Base-by-base conservation (phyloP, 2,888 invertebrate species). In the Leucophenga maculata region DNA sequence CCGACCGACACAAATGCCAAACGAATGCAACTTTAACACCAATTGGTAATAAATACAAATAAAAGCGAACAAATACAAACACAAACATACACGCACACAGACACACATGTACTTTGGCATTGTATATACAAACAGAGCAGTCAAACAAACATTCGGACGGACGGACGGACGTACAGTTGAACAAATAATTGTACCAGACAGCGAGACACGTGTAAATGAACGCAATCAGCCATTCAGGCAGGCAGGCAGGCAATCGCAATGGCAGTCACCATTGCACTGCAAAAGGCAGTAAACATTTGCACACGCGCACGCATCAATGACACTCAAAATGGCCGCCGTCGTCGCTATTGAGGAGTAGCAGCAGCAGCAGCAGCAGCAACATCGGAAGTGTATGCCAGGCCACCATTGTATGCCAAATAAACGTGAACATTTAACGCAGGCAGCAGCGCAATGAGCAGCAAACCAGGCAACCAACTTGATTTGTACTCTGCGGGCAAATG, bases 221-320 rank as follows among this genome's bases (percentile, higher is more conserved):
- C 32, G 22, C 39, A 59, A 32, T 9, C 59, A 26, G n/a, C 6
- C 59, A 20, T 26, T 8, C 55, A 52, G 16, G 3, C 32, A 11
- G n/a, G n/a, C 20, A 26, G 8, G 39, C 39, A 39, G 8, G 46
- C 54, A 67, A 32, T 59, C 60, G 46, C 69, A 62, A 13, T 39
- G 44, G 67, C 54, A 57, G 52, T 67, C 67, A 44, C 62, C 62
- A 67, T 59, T 54, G 67, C 67, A 39, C 22, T 50, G 59, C 46
- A 60, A 50, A 31, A 64, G 52, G 54, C 55, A 57, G 64, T 62
- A 67, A 67, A 39, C 55, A 31, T 62, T 59, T 57, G 55, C 57
- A 39, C 66, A 26, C 50, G 39, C 50, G 52, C 39, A 50, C 50
- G 50, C 50, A 16, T n/a, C 50, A n/a, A 50, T 50, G 50, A 50